phyloP scores from a whole-genome alignment of 2,888 invertebrate genomes.

The Agrotis ipsilon region DNA sequence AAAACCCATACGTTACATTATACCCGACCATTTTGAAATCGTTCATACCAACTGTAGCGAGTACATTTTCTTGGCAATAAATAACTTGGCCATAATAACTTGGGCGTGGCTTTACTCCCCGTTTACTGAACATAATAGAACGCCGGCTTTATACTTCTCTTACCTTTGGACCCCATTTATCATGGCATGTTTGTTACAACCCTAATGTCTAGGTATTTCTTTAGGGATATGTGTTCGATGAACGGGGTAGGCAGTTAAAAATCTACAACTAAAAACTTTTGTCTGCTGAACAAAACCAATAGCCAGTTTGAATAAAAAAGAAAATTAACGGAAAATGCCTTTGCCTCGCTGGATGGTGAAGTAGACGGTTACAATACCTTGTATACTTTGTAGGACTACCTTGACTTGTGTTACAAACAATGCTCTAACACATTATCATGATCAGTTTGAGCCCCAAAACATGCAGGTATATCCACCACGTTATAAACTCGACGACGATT shows the following conservation, averaged over 20 bases:
- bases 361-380: too few species aligned
- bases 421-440: not conserved
- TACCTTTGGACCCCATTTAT: slow-evolving; percentile 57
- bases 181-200: slow-evolving; percentile 42
- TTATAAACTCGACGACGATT: too few species aligned
- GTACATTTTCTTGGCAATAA: slow-evolving; percentile 61
- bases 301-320: too few species aligned
- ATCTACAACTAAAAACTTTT: too few species aligned
- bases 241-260: not conserved
- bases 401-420: not conserved
- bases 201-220: slow-evolving; percentile 39
- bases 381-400: too few species aligned
- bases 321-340: too few species aligned
- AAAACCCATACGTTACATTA: slow-evolving; percentile 28
- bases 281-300: too few species aligned
- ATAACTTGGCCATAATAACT: slow-evolving; percentile 62
- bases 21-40: slow-evolving; percentile 44
- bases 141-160: slow-evolving; percentile 35
- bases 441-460: not conserved
- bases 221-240: not conserved
- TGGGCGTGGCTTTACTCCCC: slow-evolving; percentile 59
- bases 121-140: slow-evolving; percentile 59
- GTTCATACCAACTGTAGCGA: slow-evolving; percentile 53
- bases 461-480: not conserved
- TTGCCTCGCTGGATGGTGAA: too few species aligned